Conservation (phyloP, 2,888 invertebrate genomes). For the Pterobdella sp. region DNA sequence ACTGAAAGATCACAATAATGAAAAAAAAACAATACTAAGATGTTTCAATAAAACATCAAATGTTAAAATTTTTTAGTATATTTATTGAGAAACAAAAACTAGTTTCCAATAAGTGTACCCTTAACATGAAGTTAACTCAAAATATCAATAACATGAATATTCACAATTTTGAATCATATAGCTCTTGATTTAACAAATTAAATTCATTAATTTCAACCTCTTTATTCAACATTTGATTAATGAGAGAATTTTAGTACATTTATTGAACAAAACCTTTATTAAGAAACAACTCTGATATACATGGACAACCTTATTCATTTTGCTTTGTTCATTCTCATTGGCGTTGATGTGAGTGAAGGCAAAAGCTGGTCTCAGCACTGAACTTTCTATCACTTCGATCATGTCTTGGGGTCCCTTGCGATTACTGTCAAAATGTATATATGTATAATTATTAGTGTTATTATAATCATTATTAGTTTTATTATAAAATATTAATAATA, state of each 20-base stretch:
- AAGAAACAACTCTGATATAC: too few relatives aligned
- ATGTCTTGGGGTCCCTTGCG: slow-evolving; percentile 88
- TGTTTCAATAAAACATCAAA: not conserved
- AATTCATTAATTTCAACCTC: too few relatives aligned
- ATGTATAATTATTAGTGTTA: not conserved
- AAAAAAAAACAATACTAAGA: not conserved
- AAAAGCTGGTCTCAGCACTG: slow-evolving; percentile 88
- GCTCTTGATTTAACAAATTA: not conserved
- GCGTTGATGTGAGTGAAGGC: slow-evolving; percentile 81
- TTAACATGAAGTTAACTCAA: too few relatives aligned
- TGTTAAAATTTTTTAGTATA: not conserved
- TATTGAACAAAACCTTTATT: too few relatives aligned
- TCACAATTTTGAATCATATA: not conserved
- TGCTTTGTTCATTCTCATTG: slow-evolving; percentile 72
- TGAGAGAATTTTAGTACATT: too few relatives aligned
- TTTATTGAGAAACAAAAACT: too few relatives aligned
- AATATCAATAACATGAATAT: not conserved
- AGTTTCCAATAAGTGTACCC: too few relatives aligned
- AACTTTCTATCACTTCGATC: slow-evolving; percentile 83
- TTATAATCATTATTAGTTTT: not conserved
- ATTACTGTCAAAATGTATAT: slow-evolving; percentile 67
- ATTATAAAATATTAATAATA: not conserved
- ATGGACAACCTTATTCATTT: slow-evolving; percentile 76
- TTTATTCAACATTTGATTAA: too few relatives aligned
- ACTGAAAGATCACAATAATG: slow-evolving; percentile 46